Percentiles rank a stretch among this genome's conserved stretches.
These are phyloP conservation scores for Formica exsecta DNA, from an alignment of 1,140 invertebrate genomes.

Conservation along the genomic window DNA sequence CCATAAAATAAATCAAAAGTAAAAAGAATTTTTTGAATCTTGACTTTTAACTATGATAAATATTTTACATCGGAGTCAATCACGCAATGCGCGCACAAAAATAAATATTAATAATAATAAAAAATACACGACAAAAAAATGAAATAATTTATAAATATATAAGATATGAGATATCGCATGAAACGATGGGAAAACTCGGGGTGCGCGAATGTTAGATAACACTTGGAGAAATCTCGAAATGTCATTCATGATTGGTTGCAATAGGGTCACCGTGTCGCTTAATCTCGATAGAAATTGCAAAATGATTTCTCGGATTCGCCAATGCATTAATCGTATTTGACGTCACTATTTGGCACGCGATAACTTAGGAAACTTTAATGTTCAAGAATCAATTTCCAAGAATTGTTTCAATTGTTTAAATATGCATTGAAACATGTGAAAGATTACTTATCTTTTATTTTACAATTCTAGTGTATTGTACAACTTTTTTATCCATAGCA, in stretches of 20 bases:
- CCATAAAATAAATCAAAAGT: too few species aligned
- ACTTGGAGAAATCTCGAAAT: conserved; percentile 8
- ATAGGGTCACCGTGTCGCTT: conserved; percentile 23
- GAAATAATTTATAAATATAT: too few species aligned
- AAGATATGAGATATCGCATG: too few species aligned
- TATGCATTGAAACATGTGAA: not conserved
- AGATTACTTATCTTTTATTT: not conserved
- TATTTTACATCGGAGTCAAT: too few species aligned
- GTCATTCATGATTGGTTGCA: conserved; percentile 14
- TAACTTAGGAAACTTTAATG: not conserved
- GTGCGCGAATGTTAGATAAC: not conserved
- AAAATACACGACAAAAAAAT: too few species aligned
- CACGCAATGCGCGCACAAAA: too few species aligned
- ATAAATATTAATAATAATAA: too few species aligned
- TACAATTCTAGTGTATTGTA: not conserved
- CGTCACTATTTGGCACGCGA: not conserved
- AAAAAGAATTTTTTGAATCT: too few species aligned
- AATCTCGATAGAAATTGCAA: conserved; percentile 21
- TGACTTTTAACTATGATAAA: too few species aligned
- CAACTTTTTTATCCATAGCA: not conserved
- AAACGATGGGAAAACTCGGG: not conserved
- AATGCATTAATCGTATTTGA: not conserved
- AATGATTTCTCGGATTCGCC: not conserved
- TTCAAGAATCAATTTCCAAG: not conserved
- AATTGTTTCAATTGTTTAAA: not conserved